Evolutionary conservation across 2,113 vertebrate species (phyloP).

Genomic region (Siniperca chuatsi): DNA sequence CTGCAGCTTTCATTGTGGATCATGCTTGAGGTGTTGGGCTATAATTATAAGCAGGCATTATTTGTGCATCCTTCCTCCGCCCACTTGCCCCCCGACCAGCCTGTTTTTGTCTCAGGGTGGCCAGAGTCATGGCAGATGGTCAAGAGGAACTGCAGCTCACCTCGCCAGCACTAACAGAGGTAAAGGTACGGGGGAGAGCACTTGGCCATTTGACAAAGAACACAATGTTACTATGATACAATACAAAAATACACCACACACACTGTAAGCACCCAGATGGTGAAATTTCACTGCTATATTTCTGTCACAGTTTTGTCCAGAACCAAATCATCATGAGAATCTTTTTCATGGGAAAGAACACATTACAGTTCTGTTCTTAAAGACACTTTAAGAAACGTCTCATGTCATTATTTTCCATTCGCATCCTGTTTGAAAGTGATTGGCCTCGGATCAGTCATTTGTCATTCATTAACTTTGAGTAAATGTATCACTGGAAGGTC

Average conservation of each 20-base stretch:
- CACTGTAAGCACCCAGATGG: constrained; percentile 28
- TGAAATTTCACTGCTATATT: neutral
- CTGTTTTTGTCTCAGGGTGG: constrained; percentile 77
- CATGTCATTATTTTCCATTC: constrained; percentile 2
- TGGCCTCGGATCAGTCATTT: neutral
- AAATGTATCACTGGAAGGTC: constrained; percentile 52
- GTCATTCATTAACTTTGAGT: constrained; percentile 56
- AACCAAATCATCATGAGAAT: constrained; percentile 10
- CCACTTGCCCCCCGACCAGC: constrained; percentile 56
- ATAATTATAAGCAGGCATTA: constrained; percentile 66
- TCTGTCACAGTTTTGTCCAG: neutral
- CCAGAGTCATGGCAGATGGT: constrained; percentile 81
- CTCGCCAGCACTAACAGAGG: constrained; percentile 58
- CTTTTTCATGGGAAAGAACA: constrained; percentile 9
- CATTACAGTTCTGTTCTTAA: neutral
- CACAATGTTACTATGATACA: constrained; percentile 62
- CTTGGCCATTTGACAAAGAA: constrained; percentile 75
- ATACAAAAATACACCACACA: constrained; percentile 44
- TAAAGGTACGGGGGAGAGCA: constrained; percentile 75
- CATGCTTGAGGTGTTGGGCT: constrained; percentile 46
- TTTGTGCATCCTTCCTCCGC: constrained; percentile 73
- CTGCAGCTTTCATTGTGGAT: constrained; percentile 48
- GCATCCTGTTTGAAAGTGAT: neutral
- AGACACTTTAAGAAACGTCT: constrained; percentile 15
- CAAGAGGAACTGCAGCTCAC: constrained; percentile 75